phyloP scores from a whole-genome alignment of 37 sponge, comb jelly and placozoan genomes.

The Ianthella basta region DNA sequence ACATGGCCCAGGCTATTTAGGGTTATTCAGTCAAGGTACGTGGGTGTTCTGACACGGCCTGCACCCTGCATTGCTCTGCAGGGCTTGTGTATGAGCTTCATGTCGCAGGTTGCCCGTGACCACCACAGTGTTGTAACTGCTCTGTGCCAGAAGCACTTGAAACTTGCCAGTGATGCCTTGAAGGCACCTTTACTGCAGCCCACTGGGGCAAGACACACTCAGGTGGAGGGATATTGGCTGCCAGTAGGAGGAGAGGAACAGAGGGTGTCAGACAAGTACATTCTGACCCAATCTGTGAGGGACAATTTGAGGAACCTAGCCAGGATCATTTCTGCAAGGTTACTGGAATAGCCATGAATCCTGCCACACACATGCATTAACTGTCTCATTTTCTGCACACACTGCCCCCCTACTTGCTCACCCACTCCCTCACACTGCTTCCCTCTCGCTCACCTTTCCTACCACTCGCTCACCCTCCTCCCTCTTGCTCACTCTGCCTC shows the following conservation, averaged over 20 bases:
- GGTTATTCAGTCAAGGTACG: too few species aligned
- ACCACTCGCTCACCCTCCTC: too few species aligned
- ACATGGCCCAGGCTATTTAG: too few species aligned
- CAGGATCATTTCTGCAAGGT: conserved; percentile 90
- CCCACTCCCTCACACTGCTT: not conserved
- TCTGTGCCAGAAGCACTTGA: conserved; percentile 35
- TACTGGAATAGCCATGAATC: not conserved
- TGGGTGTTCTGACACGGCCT: too few species aligned
- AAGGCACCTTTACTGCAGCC: conserved; percentile 24
- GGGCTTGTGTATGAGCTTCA: conserved; percentile 74
- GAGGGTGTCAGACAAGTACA: conserved; percentile 47
- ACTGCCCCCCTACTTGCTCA: not conserved
- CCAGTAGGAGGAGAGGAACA: conserved; percentile 38
- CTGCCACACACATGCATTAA: not conserved
- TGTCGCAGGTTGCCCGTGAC: conserved; percentile 52
- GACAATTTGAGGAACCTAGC: conserved; percentile 90
- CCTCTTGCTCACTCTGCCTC: too few species aligned
- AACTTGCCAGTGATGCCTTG: conserved; percentile 24
- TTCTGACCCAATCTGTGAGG: conserved; percentile 83
- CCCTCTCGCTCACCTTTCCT: too few species aligned
- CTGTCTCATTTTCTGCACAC: not conserved
- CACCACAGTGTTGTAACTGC: conserved; percentile 49
- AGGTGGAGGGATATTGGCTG: conserved; percentile 93
- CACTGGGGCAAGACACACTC: not conserved
- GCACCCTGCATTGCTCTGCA: not conserved